A percentile compares a stretch with the other conserved stretches of the same genome.
These are phyloP conservation scores for Piscicola geometra DNA, from an alignment of 2,888 invertebrate genomes.

Conservation along the genomic window DNA sequence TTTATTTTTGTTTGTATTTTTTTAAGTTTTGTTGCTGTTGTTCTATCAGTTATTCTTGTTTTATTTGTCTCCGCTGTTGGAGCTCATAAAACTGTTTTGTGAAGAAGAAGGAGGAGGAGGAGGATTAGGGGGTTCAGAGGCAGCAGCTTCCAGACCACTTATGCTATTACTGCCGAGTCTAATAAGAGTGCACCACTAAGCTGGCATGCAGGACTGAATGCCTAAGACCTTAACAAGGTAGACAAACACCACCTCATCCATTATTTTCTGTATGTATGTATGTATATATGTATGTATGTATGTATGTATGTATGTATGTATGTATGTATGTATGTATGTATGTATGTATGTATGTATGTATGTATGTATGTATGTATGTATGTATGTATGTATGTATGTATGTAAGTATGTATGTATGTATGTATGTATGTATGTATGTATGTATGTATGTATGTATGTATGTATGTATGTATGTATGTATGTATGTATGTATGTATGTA, in stretches of 20 bases:
- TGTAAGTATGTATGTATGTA: conserved; percentile 25
- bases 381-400: conserved; percentile 20
- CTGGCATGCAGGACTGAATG: not conserved
- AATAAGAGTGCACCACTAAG: not conserved
- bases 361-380: conserved; percentile 6
- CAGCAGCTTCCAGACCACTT: not conserved
- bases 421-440: conserved; percentile 25
- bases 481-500: conserved; percentile 11
- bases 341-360: conserved; percentile 23
- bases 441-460: conserved; percentile 27
- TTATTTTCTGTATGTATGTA: not conserved
- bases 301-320: conserved; percentile 27
- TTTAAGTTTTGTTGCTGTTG: too few species aligned
- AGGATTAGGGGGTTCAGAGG: not conserved
- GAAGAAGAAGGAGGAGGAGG: not conserved
- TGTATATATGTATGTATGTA: conserved; percentile 16
- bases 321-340: conserved; percentile 20
- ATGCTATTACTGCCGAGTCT: not conserved
- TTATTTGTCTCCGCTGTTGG: too few species aligned
- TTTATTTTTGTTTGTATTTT: too few species aligned
- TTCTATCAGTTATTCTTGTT: too few species aligned
- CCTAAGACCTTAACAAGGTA: not conserved
- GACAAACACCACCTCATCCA: not conserved
- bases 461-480: conserved; percentile 18
- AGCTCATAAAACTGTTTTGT: too few species aligned